Evolutionary conservation across 2,888 invertebrate species (phyloP), one percentile per base, ranked within the genome.

Genomic region (Xestia ashworthii): DNA sequence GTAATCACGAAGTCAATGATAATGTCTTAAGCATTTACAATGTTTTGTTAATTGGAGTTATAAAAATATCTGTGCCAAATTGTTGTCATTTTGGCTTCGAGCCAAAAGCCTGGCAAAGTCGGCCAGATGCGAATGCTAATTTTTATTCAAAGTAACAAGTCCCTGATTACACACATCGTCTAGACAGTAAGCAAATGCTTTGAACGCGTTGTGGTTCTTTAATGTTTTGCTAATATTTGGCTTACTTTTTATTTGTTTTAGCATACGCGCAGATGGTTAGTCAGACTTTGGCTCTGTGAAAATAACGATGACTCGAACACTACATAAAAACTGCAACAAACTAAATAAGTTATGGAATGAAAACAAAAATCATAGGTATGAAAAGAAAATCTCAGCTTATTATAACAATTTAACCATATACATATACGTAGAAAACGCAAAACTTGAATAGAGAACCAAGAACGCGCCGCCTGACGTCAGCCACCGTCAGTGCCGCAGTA

Each of bases 61-160:
- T 82, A 84, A 86, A 80, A 77, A 78, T 83, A 77, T 83, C 80
- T 80, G 80, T 48, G 71, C 83, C 80, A 86, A 87, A 87, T 86
- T 84, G 80, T 84, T 80, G 77, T 60, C 62, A 80, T 88, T n/a
- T 88, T 86, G 87, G 88, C 66, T 38, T 32, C 19, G 3, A 32
- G 71, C 86, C 78, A 84, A 74, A 74, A 81, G 78, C 41, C 68
- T 81, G 72, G 62, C 53, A 1, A 72, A 71, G 73, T 71, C 70
- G 38, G 72, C 86, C 74, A 83, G 83, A 76, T 78, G 82, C 11
- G 74, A 78, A 87, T 81, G 75, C 80, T 68, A 80, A 88, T 87
- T 87, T 87, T 88, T 83, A 77, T 85, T 81, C 76, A 64, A 79
- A 64, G 76, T 78, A 62, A 71, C 71, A 55, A 76, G 71, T 46